phyloP scores from a whole-genome alignment of 2,797 vertebrate species.

The Luscinia megarhynchos region DNA sequence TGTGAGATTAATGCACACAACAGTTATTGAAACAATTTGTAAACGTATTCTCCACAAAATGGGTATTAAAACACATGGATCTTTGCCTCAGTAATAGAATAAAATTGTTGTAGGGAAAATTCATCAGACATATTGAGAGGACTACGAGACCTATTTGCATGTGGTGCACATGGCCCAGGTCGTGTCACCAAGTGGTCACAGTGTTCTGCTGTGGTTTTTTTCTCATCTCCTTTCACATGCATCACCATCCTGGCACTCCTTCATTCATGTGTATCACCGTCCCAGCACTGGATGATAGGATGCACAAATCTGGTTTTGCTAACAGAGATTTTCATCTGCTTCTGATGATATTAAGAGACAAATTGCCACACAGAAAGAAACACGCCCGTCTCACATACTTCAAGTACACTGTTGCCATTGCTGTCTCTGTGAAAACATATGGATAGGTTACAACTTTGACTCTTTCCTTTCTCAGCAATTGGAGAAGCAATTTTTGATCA shows the following conservation, averaged over 20 bases:
- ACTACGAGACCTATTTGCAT: rapidly evolving
- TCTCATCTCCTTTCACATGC: background rate
- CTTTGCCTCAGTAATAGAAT: background rate
- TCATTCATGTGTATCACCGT: background rate
- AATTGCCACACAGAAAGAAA: background rate
- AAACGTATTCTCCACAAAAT: background rate
- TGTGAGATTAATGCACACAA: conserved; percentile 12
- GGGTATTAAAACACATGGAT: background rate
- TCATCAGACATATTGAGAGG: background rate
- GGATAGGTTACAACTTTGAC: background rate
- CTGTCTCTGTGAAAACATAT: background rate
- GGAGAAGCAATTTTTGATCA: background rate
- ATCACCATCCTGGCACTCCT: background rate
- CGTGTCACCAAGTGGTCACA: background rate
- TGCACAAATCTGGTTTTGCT: background rate
- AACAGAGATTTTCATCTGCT: background rate
- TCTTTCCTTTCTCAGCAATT: background rate
- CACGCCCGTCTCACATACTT: background rate
- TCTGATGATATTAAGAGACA: background rate
- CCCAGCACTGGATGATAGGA: background rate
- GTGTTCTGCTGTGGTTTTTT: background rate
- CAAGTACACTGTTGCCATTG: background rate
- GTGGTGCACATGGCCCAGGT: background rate
- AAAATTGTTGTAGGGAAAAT: background rate
- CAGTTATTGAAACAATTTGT: conserved; percentile 13